phyloP scores from a whole-genome alignment of 2,888 invertebrate genomes.

The Polia nebulosa region DNA sequence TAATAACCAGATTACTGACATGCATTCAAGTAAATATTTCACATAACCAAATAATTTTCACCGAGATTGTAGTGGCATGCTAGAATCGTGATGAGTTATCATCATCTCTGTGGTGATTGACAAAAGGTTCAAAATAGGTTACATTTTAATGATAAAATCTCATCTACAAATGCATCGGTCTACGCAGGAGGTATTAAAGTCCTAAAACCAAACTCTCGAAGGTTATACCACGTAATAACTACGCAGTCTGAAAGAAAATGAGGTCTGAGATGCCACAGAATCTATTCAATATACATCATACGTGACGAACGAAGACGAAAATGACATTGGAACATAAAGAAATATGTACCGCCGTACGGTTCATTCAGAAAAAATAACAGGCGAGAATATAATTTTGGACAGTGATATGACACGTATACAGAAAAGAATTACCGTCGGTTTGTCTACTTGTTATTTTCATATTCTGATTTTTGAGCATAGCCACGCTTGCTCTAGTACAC shows the following conservation, averaged over 20 bases:
- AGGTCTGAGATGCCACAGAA: constrained; percentile 10
- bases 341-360: constrained; percentile 28
- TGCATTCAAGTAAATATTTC: neutral
- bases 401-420: constrained; percentile 43
- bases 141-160: neutral
- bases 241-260: constrained; percentile 18
- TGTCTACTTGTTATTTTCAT: constrained; percentile 7
- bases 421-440: constrained; percentile 3
- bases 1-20: neutral
- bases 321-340: constrained; percentile 40
- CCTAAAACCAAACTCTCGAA: neutral
- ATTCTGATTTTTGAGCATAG: constrained; percentile 15
- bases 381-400: constrained; percentile 34
- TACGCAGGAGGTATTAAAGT: too few species aligned
- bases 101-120: too few species aligned
- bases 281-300: constrained; percentile 42
- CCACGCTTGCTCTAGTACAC: neutral
- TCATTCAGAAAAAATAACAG: constrained; percentile 43
- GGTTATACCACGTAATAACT: constrained; percentile 4
- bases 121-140: too few species aligned
- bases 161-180: neutral
- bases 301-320: constrained; percentile 34
- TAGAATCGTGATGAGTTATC: too few species aligned
- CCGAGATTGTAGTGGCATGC: neutral
- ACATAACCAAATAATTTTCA: neutral